Base-by-base conservation (phyloP, 2,113 vertebrate species). In the Mesocricetus auratus region DNA sequence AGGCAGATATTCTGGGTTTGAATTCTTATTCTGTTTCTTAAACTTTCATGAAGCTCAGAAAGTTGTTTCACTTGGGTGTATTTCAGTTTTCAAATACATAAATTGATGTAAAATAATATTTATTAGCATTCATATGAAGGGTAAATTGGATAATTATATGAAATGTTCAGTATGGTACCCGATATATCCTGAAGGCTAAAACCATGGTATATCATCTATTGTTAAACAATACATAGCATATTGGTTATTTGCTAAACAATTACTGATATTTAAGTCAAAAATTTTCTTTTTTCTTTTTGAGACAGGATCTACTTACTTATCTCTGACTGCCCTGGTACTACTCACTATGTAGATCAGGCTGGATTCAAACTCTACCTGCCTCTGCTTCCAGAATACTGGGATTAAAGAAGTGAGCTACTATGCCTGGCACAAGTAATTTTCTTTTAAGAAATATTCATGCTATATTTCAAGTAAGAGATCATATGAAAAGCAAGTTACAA, bases 101-200 rank as follows among this genome's bases (percentile, higher is more conserved):
- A 86, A 22, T 39, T 45, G 39, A 50, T 45, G 29, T 22, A 69
- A 68, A 91, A 47, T 2, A 1, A 86, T 93, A n/a, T 26, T 78
- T 86, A 26, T 89, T 71, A 94, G 16, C 6, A 24, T 42, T 91
- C 3, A 83, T 94, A 91, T 64, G 45, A 91, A 26, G 6, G 64
- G 5, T 69, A 96, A 89, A 83, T 94, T 77, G 88, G 86, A 77
- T 96, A 87, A 79, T 78, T 83, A 50, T 62, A 29, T 64, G 39
- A 96, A 92, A 90, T 24, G 85, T 5, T 90, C 86, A 13, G 10
- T 87, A 88, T 22, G 90, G n/a, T 79, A 77, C 7, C 17, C 60
- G 42, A 82, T 13, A 90, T 53, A 53, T 47, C 62, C 12, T 95
- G 45, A 96, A 89, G 12, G 68, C 15, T 96, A 94, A 93, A 83